Percentiles rank a stretch among this genome's conserved stretches.
These are phyloP conservation scores for Lymantria monacha DNA, from an alignment of 2,888 invertebrate species.

Conservation along the genomic window DNA sequence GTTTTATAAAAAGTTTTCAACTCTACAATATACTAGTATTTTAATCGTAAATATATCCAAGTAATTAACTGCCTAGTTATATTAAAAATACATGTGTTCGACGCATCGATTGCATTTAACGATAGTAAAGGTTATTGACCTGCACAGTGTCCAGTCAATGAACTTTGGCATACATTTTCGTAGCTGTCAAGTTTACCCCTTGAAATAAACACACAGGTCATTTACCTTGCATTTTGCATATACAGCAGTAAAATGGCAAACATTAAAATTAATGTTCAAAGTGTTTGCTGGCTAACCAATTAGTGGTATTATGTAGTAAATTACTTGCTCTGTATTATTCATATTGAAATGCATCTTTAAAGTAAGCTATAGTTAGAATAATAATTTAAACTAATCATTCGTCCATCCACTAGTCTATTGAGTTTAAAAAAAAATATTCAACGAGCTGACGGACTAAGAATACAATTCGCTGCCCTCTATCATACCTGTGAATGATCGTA, in stretches of 20 bases:
- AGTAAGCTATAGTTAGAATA: no score
- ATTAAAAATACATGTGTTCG: constrained; percentile 5
- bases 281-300: background rate
- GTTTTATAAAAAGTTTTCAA: no score
- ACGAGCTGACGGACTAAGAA: no score
- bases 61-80: background rate
- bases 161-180: constrained; percentile 35
- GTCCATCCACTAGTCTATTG: no score
- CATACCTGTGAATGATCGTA: no score
- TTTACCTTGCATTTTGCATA: constrained; percentile 33
- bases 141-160: constrained; percentile 29
- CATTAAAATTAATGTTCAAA: background rate
- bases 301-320: no score
- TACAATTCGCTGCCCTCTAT: no score
- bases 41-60: background rate
- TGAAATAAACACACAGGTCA: constrained; percentile 51
- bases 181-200: constrained; percentile 56
- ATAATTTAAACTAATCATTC: no score
- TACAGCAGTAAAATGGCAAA: background rate
- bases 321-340: no score
- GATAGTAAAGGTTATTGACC: constrained; percentile 29
- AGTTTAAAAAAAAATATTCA: no score
- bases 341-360: no score
- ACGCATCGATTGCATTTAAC: constrained; percentile 35
- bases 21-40: background rate